Evolutionary conservation across 2,888 invertebrate species (phyloP), one percentile per base, ranked within the genome.

Genomic region (Stenodera caucasica): DNA sequence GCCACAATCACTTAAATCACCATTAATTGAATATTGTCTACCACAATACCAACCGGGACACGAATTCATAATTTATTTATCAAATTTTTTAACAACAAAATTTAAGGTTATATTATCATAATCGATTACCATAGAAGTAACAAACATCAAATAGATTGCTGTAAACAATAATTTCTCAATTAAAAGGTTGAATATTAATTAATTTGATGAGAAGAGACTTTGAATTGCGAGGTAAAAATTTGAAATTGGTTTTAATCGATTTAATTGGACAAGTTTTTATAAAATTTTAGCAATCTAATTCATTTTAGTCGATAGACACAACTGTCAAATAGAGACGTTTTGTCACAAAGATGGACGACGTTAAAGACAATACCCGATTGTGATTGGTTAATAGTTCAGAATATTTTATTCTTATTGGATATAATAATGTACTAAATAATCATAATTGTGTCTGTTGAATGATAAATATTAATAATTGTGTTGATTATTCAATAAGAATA

Each of bases 1-100:
- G 0, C 94, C 94, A 78, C 97, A 97, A 11, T 87, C 88, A 71
- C 91, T 88, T 85, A 89, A 90, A 81, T 90, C 87, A 1, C 83
- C 90, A 82, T 90, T 87, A 6, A 82, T 82, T 1, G 87, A 77
- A 55, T 84, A 79, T 32, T 85, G 85, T 54, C 92, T 86, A 1
- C 94, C 95, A 78, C 95, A 95, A 75, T 94, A 95, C 56, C 88
- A 80, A 0, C 95, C 95, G 12, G 94, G 92, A 77, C 94, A 95
- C 14, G 83, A 30, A n/a, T n/a, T 55, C 53, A 50, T 80, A 71
- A 67, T 67, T 52, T 60, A 64, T 53, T n/a, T 58, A 50, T 57
- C 64, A 70, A 70, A 70, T 72, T 72, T 71, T 63, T 60, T 64
- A 40, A 53, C 18, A 51, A 51, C 9, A 4, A 15, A 33, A 49